Percentiles rank a stretch among this genome's conserved stretches.
Evolutionary conservation across 2,113 vertebrate species (phyloP).

Genomic region (Thamnophis sirtalis): DNA sequence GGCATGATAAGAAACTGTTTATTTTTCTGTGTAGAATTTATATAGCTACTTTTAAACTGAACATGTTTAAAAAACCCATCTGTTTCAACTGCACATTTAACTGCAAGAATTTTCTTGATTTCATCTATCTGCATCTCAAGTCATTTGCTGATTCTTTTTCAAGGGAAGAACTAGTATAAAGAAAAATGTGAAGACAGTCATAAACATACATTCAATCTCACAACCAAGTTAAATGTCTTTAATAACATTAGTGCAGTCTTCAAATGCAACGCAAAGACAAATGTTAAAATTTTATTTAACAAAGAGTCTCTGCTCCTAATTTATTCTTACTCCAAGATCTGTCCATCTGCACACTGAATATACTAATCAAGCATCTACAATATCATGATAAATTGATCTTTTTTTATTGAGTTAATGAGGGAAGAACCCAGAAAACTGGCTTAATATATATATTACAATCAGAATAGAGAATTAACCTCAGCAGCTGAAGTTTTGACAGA

Average conservation of each 20-base stretch:
- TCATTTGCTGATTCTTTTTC: conserved; percentile 38
- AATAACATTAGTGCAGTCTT: not conserved
- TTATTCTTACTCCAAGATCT: not conserved
- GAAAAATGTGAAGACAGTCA: not conserved
- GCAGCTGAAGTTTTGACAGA: not conserved
- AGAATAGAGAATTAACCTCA: not conserved
- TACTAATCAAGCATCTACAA: not conserved
- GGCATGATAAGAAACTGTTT: conserved; percentile 53
- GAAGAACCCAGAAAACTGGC: not conserved
- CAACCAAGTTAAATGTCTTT: not conserved
- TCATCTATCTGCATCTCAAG: conserved; percentile 32
- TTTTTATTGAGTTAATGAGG: not conserved
- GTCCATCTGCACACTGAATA: not conserved
- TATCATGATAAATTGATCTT: not conserved
- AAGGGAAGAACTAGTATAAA: conserved; percentile 1
- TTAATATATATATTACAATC: not conserved
- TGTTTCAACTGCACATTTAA: conserved; percentile 56
- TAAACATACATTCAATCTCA: not conserved
- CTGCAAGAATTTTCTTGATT: conserved; percentile 42
- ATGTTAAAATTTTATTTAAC: not conserved
- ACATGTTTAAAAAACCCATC: conserved; percentile 57
- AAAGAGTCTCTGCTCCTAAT: not conserved
- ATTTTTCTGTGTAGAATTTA: conserved; percentile 41
- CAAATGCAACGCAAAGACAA: not conserved
- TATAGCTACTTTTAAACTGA: conserved; percentile 55